These are phyloP conservation scores for Ichneumoninae sp. DNA, from an alignment of 2,888 invertebrate species.

Conservation along the genomic window DNA sequence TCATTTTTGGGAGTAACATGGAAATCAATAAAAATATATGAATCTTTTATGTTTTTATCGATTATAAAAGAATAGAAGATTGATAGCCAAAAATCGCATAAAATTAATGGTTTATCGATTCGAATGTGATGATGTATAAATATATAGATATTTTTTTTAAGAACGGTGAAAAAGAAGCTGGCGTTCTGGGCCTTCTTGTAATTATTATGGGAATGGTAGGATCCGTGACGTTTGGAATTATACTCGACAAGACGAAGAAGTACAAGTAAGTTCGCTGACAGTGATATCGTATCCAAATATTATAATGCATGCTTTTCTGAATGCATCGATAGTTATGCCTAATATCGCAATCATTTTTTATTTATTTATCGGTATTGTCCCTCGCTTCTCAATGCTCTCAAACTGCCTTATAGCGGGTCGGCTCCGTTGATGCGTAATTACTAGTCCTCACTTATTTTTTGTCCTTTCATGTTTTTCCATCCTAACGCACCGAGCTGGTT, in stretches of 20 bases:
- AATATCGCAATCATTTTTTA: background rate
- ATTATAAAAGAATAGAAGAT: too few relatives aligned
- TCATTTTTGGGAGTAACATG: too few relatives aligned
- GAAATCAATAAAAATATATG: too few relatives aligned
- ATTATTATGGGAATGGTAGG: conserved; percentile 88
- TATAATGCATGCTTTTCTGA: conserved; percentile 18
- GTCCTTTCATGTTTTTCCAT: too few relatives aligned
- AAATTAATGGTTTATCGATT: background rate
- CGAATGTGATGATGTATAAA: background rate
- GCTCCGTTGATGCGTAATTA: too few relatives aligned
- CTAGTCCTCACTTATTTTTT: too few relatives aligned
- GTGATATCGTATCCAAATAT: background rate
- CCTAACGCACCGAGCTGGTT: too few relatives aligned
- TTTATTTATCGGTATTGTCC: too few relatives aligned
- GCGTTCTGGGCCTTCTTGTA: conserved; percentile 87
- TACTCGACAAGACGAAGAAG: conserved; percentile 88
- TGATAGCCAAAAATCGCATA: too few relatives aligned
- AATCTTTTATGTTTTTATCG: too few relatives aligned
- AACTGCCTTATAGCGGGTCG: too few relatives aligned
- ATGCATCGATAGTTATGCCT: background rate
- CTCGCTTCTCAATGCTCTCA: too few relatives aligned
- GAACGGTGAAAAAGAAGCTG: conserved; percentile 86
- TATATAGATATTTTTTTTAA: conserved; percentile 74
- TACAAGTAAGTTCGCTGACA: conserved; percentile 86
- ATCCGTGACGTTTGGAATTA: conserved; percentile 87